Conservation (phyloP, 2,888 invertebrate genomes). For the Alsophila aescularia region DNA sequence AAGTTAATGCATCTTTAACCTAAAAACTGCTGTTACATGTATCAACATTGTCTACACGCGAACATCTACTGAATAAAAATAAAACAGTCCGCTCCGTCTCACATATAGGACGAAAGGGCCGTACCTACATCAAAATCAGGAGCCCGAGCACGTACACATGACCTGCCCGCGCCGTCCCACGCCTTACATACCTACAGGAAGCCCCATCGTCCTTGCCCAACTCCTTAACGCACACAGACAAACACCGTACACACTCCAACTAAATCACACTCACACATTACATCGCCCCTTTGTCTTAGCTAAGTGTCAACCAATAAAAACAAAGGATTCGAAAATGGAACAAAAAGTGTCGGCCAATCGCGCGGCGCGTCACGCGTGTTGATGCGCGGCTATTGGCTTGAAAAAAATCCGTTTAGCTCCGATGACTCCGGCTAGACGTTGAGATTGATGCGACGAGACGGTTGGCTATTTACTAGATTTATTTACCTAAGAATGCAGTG, state of each 20-base stretch:
- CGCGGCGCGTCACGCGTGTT: conserved; percentile 79
- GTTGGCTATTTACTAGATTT: conserved; percentile 62
- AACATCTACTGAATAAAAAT: conserved; percentile 48
- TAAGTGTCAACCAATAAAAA: conserved; percentile 85
- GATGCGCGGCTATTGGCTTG: conserved; percentile 83
- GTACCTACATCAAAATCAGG: conserved; percentile 77
- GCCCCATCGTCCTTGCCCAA: too few species aligned
- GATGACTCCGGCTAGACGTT: conserved; percentile 78
- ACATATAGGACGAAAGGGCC: conserved; percentile 63
- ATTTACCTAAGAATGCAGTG: conserved; percentile 54
- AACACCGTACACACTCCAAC: conserved; percentile 47
- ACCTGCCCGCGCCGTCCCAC: conserved; percentile 59
- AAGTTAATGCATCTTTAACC: too few species aligned
- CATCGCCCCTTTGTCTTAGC: conserved; percentile 83
- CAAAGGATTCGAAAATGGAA: conserved; percentile 84
- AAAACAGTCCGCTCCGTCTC: conserved; percentile 67
- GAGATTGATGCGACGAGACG: conserved; percentile 74
- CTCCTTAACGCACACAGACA: conserved; percentile 79
- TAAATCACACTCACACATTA: conserved; percentile 73
- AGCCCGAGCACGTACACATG: conserved; percentile 69
- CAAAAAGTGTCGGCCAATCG: conserved; percentile 83
- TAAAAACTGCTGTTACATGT: not conserved
- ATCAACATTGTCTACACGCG: conserved; percentile 24
- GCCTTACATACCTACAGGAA: conserved; percentile 58
- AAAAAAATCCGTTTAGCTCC: conserved; percentile 81